Evolutionary conservation across 2,888 invertebrate genomes (phyloP), one percentile per base, ranked within the genome.

Genomic region (Arrhopalites spinosus): DNA sequence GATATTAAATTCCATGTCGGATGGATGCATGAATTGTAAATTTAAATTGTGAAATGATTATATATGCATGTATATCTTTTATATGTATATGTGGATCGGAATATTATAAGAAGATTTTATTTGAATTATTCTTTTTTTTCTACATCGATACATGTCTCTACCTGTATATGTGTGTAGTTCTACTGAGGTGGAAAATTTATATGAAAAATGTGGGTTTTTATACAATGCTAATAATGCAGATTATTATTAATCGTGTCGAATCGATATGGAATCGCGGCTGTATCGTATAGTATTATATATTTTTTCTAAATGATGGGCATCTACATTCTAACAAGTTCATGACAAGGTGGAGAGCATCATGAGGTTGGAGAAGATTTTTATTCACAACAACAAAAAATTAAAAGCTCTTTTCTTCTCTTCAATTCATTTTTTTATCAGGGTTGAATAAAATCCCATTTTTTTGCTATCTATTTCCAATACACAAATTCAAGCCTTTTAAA

Each of bases 11-110:
- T n/a, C n/a, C n/a, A n/a, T n/a, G n/a, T n/a, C n/a, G n/a, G n/a
- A n/a, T 17, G 20, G 3, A 53, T 53, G 17, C 36, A 30, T 64
- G 64, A 64, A 64, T 64, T 64, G 64, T 30, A 64, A 64, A 64
- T 64, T 64, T 59, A 59, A 59, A 59, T 59, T 59, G 59, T 59
- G 59, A 25, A 36, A 36, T 36, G 36, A 36, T 50, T 50, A 50
- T 50, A 5, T 50, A 2, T 15, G 15, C 7, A 7, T 45, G 45
- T 45, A 45, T 15, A n/a, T n/a, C n/a, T 45, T 45, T 56, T 20
- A 56, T 56, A 56, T 56, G 7, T 13, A 56, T 20, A 20, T 56
- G 7, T n/a, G 20, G n/a, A 56, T 20, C n/a, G 2, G 20, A n/a
- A 17, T 53, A n/a, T 53, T 17, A 53, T 13, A 17, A 17, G 53